Base-by-base conservation (phyloP, 2,113 vertebrate species). In the Bambusicola thoracicus region DNA sequence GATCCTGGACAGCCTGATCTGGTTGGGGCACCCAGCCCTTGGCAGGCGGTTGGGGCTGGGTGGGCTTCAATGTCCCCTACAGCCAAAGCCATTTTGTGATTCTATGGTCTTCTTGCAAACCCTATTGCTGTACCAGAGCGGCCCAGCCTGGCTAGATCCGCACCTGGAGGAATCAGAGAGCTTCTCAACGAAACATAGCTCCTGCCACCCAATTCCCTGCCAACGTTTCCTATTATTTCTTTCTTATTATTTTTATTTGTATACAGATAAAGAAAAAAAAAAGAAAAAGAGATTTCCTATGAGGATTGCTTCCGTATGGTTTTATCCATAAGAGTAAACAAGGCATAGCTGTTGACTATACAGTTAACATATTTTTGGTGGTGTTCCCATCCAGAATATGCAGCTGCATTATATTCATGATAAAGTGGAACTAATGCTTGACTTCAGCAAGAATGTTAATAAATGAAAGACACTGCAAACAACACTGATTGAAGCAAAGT, bases 371-470 rank as follows among this genome's bases (percentile, higher is more conserved):
- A 85, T 62, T 97, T 96, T 56, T 95, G 79, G 89, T 92, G 89
- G 18, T 70, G 72, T 72, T 97, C 73, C 79, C 81, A 77, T 96
- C 94, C 94, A 95, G 89, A 91, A 96, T 92, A 91, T 92, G 89
- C 95, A 96, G 93, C 94, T 96, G 96, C 80, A 61, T 81, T 96
- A 66, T 95, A 90, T 86, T 96, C 91, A 85, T 77, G 73, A 92
- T 94, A 94, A 93, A 96, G 85, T 90, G 76, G 89, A 96, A 91
- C 93, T 81, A 81, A 92, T 48, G 68, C 51, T 91, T 0, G 0
- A 80, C 85, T 94, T 92, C 92, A 83, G 87, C 87, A 96, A 91
- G 85, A 90, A 94, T 81, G 79, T 88, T 94, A 87, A 78, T 94
- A 96, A 88, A 87, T 72, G 89, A 87, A 92, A 94, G 89, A 78